Evolutionary conservation across 2,797 vertebrate genomes (phyloP).

Genomic region (Neosalanx taihuensis): DNA sequence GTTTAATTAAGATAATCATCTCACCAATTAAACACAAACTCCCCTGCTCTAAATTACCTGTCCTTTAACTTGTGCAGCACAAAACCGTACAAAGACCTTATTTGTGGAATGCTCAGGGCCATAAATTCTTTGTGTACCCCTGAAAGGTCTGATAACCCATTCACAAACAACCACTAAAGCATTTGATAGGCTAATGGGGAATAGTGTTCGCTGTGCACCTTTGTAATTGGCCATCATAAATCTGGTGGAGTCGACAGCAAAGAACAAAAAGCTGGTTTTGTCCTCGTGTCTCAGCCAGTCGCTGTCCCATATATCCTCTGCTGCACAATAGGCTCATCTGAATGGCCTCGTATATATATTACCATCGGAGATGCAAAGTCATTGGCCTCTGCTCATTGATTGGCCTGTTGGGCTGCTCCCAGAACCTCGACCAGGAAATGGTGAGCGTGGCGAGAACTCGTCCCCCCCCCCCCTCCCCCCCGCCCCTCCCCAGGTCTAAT

Average conservation of each 20-base stretch:
- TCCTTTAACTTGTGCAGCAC: slow-evolving; percentile 50
- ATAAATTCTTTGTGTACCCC: slow-evolving; percentile 69
- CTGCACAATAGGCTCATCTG: slow-evolving; percentile 82
- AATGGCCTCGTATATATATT: slow-evolving; percentile 78
- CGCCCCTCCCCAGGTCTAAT: neutral
- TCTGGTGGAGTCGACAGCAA: slow-evolving; percentile 79
- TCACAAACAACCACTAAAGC: slow-evolving; percentile 78
- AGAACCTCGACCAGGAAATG: slow-evolving; percentile 69
- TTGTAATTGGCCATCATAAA: slow-evolving; percentile 89
- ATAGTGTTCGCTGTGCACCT: slow-evolving; percentile 72
- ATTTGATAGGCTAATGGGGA: slow-evolving; percentile 86
- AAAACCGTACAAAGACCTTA: slow-evolving; percentile 62
- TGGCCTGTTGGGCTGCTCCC: slow-evolving; percentile 57
- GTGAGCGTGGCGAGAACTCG: slow-evolving; percentile 26
- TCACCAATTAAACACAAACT: slow-evolving; percentile 72
- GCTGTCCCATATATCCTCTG: slow-evolving; percentile 83
- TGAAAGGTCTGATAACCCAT: slow-evolving; percentile 74
- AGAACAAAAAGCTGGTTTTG: slow-evolving; percentile 84
- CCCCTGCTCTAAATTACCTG: slow-evolving; percentile 72
- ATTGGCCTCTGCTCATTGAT: slow-evolving; percentile 77
- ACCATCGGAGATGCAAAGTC: slow-evolving; percentile 74
- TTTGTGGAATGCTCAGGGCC: slow-evolving; percentile 60
- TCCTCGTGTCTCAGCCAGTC: slow-evolving; percentile 71
- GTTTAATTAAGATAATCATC: slow-evolving; percentile 79
- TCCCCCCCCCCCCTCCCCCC: no score